A percentile compares a stretch with the other conserved stretches of the same genome.
Evolutionary conservation across 2,888 invertebrate genomes (phyloP).

Genomic region (Chrysotoxum bicinctum): DNA sequence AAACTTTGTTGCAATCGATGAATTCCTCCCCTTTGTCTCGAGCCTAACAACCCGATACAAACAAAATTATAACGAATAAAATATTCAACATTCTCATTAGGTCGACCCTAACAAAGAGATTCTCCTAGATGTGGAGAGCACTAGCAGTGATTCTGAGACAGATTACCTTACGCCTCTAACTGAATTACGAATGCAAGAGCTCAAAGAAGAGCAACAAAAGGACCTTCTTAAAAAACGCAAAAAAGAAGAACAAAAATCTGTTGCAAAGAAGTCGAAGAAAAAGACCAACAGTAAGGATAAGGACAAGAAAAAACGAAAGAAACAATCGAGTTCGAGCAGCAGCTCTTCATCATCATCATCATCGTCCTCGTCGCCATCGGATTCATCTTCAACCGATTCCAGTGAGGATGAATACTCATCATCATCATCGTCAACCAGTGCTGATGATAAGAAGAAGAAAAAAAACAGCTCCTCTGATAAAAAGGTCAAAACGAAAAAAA

Average conservation of each 20-base stretch:
- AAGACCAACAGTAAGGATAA: conserved; percentile 40
- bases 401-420: conserved; percentile 80
- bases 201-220: conserved; percentile 87
- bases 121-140: conserved; percentile 96
- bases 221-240: conserved; percentile 78
- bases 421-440: conserved; percentile 76
- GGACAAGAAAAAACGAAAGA: conserved; percentile 53
- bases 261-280: conserved; percentile 65
- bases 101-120: conserved; percentile 96
- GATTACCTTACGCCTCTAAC: conserved; percentile 93
- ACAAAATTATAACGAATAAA: not conserved
- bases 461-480: conserved; percentile 74
- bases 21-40: not conserved
- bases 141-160: conserved; percentile 92
- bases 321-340: conserved; percentile 67
- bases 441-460: conserved; percentile 78
- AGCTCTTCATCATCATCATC: conserved; percentile 31
- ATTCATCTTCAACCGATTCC: conserved; percentile 76
- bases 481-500: conserved; percentile 76
- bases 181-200: conserved; percentile 89
- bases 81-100: conserved; percentile 76
- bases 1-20: conserved; percentile 27
- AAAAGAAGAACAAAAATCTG: conserved; percentile 51
- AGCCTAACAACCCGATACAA: not conserved
- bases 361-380: conserved; percentile 54